Conservation (phyloP, 1,140 invertebrate species). For the Rhizoglyphus robini region DNA sequence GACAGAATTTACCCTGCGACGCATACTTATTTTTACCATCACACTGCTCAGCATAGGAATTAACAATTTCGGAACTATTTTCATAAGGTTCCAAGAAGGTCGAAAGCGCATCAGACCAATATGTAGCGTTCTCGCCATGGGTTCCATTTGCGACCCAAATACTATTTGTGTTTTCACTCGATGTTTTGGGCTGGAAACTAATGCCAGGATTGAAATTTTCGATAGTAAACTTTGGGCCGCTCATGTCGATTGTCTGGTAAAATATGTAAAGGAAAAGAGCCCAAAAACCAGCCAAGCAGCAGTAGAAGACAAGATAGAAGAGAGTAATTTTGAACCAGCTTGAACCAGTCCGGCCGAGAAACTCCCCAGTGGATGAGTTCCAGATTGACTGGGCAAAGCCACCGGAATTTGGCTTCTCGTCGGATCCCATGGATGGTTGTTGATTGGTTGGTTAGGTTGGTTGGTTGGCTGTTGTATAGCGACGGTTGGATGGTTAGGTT, state of each 20-base stretch:
- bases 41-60: conserved; percentile 35
- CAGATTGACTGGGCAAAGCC: conserved; percentile 65
- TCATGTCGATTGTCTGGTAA: conserved; percentile 84
- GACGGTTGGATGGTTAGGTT: too few species aligned
- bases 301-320: conserved; percentile 88
- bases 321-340: conserved; percentile 84
- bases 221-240: neutral
- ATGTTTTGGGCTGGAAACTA: conserved; percentile 82
- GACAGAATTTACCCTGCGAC: conserved; percentile 51
- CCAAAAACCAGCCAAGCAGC: conserved; percentile 68
- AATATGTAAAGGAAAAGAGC: conserved; percentile 77
- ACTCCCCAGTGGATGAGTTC: conserved; percentile 72
- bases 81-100: conserved; percentile 49
- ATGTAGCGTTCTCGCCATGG: conserved; percentile 57
- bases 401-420: too few species aligned
- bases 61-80: neutral
- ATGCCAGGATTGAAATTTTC: conserved; percentile 51
- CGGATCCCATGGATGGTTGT: too few species aligned
- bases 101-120: conserved; percentile 60
- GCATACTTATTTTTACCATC: conserved; percentile 48
- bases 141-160: conserved; percentile 71
- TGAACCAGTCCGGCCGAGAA: conserved; percentile 66
- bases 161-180: conserved; percentile 63
- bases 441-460: too few species aligned
- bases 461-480: too few species aligned